phyloP scores from a whole-genome alignment of 2,888 invertebrate species.

The Tenthredo distinguenda region DNA sequence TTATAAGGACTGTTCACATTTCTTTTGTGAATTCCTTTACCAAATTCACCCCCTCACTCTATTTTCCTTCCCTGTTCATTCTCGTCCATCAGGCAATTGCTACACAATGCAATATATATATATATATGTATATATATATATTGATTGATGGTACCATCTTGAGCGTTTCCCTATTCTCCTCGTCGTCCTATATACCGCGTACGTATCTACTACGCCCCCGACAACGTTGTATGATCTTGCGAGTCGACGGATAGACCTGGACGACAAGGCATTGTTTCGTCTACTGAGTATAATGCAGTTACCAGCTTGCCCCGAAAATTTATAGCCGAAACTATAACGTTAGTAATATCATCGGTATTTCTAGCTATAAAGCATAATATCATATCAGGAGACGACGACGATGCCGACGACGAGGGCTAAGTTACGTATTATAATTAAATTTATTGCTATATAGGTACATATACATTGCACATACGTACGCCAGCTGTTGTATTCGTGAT shows the following conservation, averaged over 20 bases:
- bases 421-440: not conserved
- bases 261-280: constrained; percentile 7
- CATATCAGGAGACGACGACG: not conserved
- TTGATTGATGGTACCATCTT: constrained; percentile 8
- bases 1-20: not conserved
- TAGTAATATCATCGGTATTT: constrained; percentile 33
- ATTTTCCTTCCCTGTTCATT: not conserved
- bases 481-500: not conserved
- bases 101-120: not conserved
- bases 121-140: not conserved
- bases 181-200: not conserved
- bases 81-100: not conserved
- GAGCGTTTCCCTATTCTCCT: not conserved
- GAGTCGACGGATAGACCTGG: not conserved
- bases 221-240: not conserved
- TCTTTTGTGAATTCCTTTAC: not conserved
- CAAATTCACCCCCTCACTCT: not conserved
- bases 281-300: constrained; percentile 25
- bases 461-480: not conserved
- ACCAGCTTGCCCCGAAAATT: not conserved
- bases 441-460: not conserved
- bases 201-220: not conserved
- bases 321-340: constrained; percentile 21
- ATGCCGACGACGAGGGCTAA: not conserved
- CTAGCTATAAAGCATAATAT: constrained; percentile 19